Evolutionary conservation across 2,888 invertebrate genomes (phyloP), one percentile per base, ranked within the genome.

Genomic region (Drosophila sordidula): DNA sequence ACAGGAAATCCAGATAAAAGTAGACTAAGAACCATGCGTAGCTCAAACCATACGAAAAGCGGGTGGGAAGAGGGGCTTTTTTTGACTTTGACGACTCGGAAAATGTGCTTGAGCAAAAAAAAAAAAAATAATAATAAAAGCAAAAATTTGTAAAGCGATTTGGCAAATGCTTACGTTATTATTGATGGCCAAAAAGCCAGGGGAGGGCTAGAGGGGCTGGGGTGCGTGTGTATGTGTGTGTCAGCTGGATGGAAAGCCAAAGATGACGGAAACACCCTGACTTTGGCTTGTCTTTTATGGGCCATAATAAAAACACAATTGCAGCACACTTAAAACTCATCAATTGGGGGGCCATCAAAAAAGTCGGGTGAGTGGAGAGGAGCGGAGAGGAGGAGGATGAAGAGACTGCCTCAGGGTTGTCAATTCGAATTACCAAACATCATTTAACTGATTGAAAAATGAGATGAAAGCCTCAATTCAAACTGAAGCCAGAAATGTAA

Each of bases 81-180:
- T 29, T 34, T n/a, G 34, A 34, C 25, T 44, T 54, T 34, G 34
- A 36, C 61, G 59, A 71, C 52, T 56, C 72, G 66, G 57, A 72
- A 72, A 72, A 66, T 72, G 61, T 66, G 56, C 51, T 57, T 52
- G 42, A 39, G 32, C 39, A 54, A 38, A 45, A 52, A 29, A 44
- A 34, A 59, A 44, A 8, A 38, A 34, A 38, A 14, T 32, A 32
- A 14, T 9, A 32, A 39, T 38, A 39, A 6, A 46, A 62, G 29
- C 34, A 29, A 57, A 71, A 77, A 59, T 67, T 78, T 74, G 75
- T 69, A 78, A 87, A 81, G 75, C 82, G 87, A 85, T 80, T 82
- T 84, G 72, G 51, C 68, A 77, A 87, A 83, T 77, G 84, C 68
- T 86, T 68, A 72, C 70, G 72, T 83, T 86, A 83, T 82, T 86